phyloP scores from a whole-genome alignment of 2,888 invertebrate species.

The Smittia aterrima region DNA sequence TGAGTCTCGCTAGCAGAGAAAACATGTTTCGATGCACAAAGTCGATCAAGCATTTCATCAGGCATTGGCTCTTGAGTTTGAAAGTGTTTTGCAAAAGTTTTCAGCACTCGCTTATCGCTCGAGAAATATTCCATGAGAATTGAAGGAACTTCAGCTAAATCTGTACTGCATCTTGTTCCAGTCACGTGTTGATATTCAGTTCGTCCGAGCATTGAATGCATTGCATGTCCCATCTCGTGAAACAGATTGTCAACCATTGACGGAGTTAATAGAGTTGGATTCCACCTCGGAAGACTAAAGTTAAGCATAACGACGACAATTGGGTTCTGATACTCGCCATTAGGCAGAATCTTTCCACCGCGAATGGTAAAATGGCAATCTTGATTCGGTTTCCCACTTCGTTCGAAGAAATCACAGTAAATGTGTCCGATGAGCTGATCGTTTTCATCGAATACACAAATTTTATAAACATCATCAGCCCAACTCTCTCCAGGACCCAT shows the following conservation, averaged over 20 bases:
- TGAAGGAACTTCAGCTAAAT: slow-evolving; percentile 99
- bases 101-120: slow-evolving; percentile 78
- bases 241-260: slow-evolving; percentile 93
- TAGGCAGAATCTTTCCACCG: slow-evolving; percentile 77
- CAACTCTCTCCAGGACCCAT: slow-evolving; percentile 80
- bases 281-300: slow-evolving; percentile 71
- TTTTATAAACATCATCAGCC: slow-evolving; percentile 85
- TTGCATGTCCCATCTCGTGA: slow-evolving; percentile 98
- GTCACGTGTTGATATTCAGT: slow-evolving; percentile 96
- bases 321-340: slow-evolving; percentile 85
- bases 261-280: slow-evolving; percentile 77
- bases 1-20: slow-evolving; percentile 89
- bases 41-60: slow-evolving; percentile 70
- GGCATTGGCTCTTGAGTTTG: slow-evolving; percentile 83
- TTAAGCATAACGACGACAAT: slow-evolving; percentile 92
- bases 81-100: slow-evolving; percentile 85
- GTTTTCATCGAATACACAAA: slow-evolving; percentile 80
- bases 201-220: slow-evolving; percentile 97
- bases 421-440: slow-evolving; percentile 87
- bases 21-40: slow-evolving; percentile 81
- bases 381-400: slow-evolving; percentile 89
- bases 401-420: slow-evolving; percentile 95
- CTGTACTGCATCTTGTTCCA: slow-evolving; percentile 94
- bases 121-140: slow-evolving; percentile 98
- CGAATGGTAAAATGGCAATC: slow-evolving; percentile 99